Conservation (phyloP, 2,797 vertebrate species). For the Cyprinodon diabolis region DNA sequence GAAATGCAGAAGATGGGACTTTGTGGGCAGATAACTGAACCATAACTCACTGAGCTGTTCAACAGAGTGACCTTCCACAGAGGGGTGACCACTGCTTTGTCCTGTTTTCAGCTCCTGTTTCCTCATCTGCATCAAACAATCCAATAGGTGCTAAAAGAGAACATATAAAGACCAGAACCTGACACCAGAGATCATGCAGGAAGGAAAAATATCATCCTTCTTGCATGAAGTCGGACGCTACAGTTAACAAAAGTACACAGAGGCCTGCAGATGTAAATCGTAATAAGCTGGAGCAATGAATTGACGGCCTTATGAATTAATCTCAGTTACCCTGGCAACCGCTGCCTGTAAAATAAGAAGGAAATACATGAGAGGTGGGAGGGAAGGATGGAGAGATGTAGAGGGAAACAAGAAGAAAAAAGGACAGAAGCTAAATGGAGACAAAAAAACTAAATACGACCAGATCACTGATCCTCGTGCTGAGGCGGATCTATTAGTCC, state of each 20-base stretch:
- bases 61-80: neutral
- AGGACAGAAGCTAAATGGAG: neutral
- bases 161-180: neutral
- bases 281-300: constrained; percentile 45
- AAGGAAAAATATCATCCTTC: neutral
- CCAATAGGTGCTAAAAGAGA: neutral
- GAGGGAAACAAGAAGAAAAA: constrained; percentile 5
- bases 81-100: neutral
- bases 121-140: neutral
- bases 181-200: neutral
- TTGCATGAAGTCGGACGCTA: neutral
- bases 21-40: constrained; percentile 2
- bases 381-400: neutral
- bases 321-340: constrained; percentile 68
- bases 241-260: neutral
- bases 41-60: neutral
- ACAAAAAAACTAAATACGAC: neutral
- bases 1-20: constrained; percentile 10
- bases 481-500: neutral
- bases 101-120: neutral
- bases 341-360: constrained; percentile 37
- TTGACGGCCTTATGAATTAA: constrained; percentile 51
- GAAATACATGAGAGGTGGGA: constrained; percentile 12
- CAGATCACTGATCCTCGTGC: neutral
- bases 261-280: constrained; percentile 33